Conservation (phyloP, 1,140 invertebrate genomes). For the Agraylea sexmaculata region DNA sequence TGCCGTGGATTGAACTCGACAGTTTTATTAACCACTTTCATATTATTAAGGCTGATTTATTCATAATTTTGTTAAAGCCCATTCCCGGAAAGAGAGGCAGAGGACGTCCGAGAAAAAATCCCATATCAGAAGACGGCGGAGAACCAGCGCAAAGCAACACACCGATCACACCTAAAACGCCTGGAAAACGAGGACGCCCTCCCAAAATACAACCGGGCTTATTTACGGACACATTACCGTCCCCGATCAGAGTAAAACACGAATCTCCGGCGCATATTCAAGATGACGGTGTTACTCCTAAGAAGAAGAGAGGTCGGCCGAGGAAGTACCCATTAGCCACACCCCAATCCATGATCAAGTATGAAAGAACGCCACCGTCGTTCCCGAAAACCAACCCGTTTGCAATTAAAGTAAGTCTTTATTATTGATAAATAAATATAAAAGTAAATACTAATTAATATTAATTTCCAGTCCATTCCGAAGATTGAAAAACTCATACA, state of each 20-base stretch:
- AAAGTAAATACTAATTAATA: no score
- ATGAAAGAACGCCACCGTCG: not conserved
- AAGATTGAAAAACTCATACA: slow-evolving; percentile 12
- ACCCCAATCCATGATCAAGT: not conserved
- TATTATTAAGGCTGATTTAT: no score
- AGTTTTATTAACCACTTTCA: no score
- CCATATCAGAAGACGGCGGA: not conserved
- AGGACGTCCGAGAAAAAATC: slow-evolving; percentile 28
- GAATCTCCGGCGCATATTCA: not conserved
- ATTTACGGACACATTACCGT: not conserved
- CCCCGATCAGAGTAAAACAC: not conserved
- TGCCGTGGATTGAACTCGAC: no score
- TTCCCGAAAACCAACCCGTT: not conserved
- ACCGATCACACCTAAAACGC: not conserved
- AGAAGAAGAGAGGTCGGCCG: not conserved
- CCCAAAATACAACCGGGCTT: slow-evolving; percentile 6
- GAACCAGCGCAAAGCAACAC: not conserved
- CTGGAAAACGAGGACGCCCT: not conserved
- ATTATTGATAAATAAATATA: not conserved
- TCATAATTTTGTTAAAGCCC: not conserved
- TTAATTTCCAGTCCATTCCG: not conserved
- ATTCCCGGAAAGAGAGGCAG: slow-evolving; percentile 24
- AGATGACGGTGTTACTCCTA: not conserved
- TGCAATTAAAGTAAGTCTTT: slow-evolving; percentile 7
- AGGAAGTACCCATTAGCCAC: not conserved